Percentiles rank a stretch among this genome's conserved stretches.
phyloP scores from a whole-genome alignment of 2,888 invertebrate genomes.

The Dasypogon diadema region DNA sequence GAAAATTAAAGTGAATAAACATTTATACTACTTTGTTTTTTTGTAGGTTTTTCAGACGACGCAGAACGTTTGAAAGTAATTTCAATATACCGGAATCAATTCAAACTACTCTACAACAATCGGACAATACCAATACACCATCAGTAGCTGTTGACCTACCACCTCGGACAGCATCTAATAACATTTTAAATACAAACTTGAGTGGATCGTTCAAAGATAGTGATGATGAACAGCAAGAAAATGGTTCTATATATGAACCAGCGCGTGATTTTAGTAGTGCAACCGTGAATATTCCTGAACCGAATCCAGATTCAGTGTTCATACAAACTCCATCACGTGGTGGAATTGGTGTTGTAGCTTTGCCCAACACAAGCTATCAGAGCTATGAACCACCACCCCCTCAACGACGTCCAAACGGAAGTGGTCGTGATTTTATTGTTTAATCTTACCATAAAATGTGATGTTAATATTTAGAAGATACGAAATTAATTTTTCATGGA shows the following conservation, averaged over 20 bases:
- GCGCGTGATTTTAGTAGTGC: constrained; percentile 54
- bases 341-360: constrained; percentile 66
- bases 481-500: constrained; percentile 11
- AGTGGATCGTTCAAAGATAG: constrained; percentile 66
- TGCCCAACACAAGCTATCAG: constrained; percentile 61
- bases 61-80: constrained; percentile 58
- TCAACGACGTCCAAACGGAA: not conserved
- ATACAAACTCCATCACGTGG: constrained; percentile 66
- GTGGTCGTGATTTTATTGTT: constrained; percentile 42
- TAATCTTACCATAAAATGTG: constrained; percentile 44
- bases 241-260: constrained; percentile 65
- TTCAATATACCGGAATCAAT: constrained; percentile 8
- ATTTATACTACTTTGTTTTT: no score
- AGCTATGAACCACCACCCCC: constrained; percentile 14
- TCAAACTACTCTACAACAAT: not conserved
- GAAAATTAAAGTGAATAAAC: constrained; percentile 2
- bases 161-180: constrained; percentile 62
- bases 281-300: constrained; percentile 51
- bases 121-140: constrained; percentile 41
- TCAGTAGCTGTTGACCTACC: constrained; percentile 41
- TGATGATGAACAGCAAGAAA: constrained; percentile 58
- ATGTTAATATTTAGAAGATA: constrained; percentile 41
- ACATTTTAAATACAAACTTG: constrained; percentile 68
- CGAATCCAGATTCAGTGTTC: constrained; percentile 62
- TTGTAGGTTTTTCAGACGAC: constrained; percentile 59